These are phyloP conservation scores for Eulimnadia texana DNA, from an alignment of 1,140 invertebrate genomes.

Conservation along the genomic window DNA sequence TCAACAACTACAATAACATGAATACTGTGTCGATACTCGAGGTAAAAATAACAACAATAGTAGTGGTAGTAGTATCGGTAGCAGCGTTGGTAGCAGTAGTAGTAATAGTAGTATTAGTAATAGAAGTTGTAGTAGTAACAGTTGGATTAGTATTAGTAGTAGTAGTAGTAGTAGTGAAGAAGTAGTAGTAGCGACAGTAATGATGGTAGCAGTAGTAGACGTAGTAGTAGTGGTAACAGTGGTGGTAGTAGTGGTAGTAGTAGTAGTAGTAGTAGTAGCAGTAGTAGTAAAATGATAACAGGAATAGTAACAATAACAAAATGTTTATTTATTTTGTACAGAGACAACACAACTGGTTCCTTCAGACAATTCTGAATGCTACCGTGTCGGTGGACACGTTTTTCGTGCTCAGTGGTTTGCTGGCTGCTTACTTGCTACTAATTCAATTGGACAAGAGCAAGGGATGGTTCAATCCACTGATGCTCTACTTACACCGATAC, in stretches of 20 bases:
- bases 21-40: not conserved
- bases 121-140: not conserved
- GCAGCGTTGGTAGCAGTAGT: not conserved
- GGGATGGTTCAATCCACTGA: constrained; percentile 27
- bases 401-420: constrained; percentile 43
- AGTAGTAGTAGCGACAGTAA: not conserved
- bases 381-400: constrained; percentile 48
- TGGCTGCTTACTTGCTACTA: constrained; percentile 38
- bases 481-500: constrained; percentile 37
- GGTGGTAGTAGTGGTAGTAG: not conserved
- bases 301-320: not conserved
- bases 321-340: not conserved
- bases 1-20: not conserved
- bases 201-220: not conserved
- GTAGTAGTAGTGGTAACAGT: not conserved
- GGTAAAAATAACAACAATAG: not conserved
- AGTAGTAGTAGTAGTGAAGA: not conserved
- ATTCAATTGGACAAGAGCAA: constrained; percentile 31
- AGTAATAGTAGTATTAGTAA: not conserved
- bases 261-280: not conserved
- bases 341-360: constrained; percentile 15
- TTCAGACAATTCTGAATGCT: constrained; percentile 33
- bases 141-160: not conserved
- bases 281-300: not conserved
- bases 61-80: not conserved